These are phyloP conservation scores for Acinonyx jubatus DNA, from an alignment of 2,113 vertebrate species.

Conservation along the genomic window DNA sequence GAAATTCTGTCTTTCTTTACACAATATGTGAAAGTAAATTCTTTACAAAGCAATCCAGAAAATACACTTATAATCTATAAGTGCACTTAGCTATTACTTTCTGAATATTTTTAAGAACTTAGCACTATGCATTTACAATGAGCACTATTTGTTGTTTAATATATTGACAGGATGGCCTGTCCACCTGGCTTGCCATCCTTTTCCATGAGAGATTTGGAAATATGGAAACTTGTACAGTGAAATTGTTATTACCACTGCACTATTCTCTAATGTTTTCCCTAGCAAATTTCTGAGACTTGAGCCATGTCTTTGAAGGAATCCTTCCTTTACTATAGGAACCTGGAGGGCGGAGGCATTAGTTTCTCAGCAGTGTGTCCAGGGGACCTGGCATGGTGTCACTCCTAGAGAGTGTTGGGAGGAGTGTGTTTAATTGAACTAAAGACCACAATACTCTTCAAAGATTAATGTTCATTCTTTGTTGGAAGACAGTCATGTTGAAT, in stretches of 20 bases:
- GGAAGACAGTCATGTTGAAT: neutral
- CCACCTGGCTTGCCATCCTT: neutral
- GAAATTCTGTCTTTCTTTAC: neutral
- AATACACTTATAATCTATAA: neutral
- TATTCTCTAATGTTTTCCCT: neutral
- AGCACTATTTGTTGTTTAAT: neutral
- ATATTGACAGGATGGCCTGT: neutral
- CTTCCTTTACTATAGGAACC: neutral
- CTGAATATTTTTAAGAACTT: neutral
- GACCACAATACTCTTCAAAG: neutral
- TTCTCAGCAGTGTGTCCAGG: neutral
- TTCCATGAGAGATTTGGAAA: neutral
- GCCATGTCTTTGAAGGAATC: neutral
- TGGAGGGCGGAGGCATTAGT: neutral
- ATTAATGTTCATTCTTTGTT: neutral
- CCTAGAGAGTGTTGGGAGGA: neutral
- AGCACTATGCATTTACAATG: neutral
- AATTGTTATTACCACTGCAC: neutral
- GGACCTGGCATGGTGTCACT: neutral
- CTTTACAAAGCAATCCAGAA: constrained; percentile 12
- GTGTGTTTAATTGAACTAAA: neutral
- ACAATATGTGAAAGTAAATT: constrained; percentile 22
- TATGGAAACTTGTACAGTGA: neutral
- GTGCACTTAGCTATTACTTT: constrained; percentile 1
- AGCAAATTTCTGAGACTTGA: neutral